Evolutionary conservation across 2,113 vertebrate genomes (phyloP), one percentile per base, ranked within the genome.

Genomic region (Variabilichromis moorii): DNA sequence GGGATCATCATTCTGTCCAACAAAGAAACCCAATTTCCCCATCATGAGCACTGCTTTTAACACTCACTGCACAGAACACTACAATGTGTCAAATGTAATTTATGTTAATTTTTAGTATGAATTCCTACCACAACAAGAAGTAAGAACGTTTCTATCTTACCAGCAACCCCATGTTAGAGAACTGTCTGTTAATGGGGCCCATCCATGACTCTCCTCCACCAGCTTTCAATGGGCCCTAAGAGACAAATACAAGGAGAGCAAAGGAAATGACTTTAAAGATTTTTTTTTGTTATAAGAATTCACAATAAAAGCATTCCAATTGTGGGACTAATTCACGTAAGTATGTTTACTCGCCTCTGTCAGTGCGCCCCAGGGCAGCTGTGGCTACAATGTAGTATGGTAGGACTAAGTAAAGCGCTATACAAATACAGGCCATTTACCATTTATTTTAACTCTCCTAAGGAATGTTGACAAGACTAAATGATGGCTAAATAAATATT

Each of bases 101-200:
- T 10, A 5, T 78, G 71, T 78, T 78, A 2, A 31, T 47, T 76
- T 50, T 50, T 5, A 76, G 71, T 12, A 50, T 28, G 9, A 78
- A 26, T 50, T 76, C 24, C 42, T 50, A 17, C 42, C 42, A 7
- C n/a, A 61, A 14, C 59, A n/a, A 47, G 16, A 40, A 40, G 14
- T 40, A 68, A 33, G 4, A 24, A 47, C 5, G 4, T 50, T 78
- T 59, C 9, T 16, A 19, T 33, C 97, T 97, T 96, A 99, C 99
- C 97, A 99, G 95, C 90, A 99, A 97, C 92, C 98, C 98, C 97
- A 99, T 99, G 95, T 98, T 98, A 90, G 99, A 99, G 94, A 99
- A 99, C 95, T 99, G 98, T 94, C 98, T 98, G 95, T 98, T 98
- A 94, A 99, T 97, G 84, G 98, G 97, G 93, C 97, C 98, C 96